These are phyloP conservation scores for Hylia prasina DNA, from an alignment of 2,113 vertebrate genomes.

Conservation along the genomic window DNA sequence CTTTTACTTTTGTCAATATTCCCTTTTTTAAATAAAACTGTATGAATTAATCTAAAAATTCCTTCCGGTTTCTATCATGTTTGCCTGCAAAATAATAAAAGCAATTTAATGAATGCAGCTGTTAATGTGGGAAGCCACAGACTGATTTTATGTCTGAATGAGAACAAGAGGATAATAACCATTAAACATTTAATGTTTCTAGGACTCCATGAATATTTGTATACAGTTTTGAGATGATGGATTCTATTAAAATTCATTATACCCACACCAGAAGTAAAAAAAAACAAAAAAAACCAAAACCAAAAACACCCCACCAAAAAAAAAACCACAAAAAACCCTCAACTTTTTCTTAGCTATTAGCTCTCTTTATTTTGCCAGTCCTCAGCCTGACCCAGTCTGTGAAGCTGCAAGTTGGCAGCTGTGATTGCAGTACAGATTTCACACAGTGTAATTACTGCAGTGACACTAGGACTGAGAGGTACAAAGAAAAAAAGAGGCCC, in stretches of 20 bases:
- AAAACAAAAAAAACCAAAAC: neutral
- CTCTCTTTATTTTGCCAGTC: slow-evolving; percentile 65
- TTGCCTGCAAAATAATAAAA: neutral
- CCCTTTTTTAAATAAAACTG: neutral
- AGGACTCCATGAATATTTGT: slow-evolving; percentile 65
- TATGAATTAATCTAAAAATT: neutral
- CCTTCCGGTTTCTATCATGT: neutral
- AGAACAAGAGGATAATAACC: slow-evolving; percentile 1
- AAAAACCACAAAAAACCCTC: neutral
- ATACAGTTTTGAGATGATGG: slow-evolving; percentile 57
- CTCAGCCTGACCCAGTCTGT: slow-evolving; percentile 77
- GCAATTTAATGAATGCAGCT: neutral
- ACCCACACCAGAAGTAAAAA: slow-evolving; percentile 19
- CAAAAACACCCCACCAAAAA: neutral
- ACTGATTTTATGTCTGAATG: neutral
- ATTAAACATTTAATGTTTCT: slow-evolving; percentile 2
- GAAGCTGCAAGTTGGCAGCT: slow-evolving; percentile 88
- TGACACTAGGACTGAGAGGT: slow-evolving; percentile 89
- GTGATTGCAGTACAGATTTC: slow-evolving; percentile 94
- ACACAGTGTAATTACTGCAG: slow-evolving; percentile 93
- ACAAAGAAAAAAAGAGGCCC: slow-evolving; percentile 86
- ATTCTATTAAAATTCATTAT: slow-evolving; percentile 73
- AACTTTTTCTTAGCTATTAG: slow-evolving; percentile 62
- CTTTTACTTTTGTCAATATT: neutral
- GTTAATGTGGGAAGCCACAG: neutral